A percentile compares a stretch with the other conserved stretches of the same genome.
phyloP scores from a whole-genome alignment of 2,113 vertebrate genomes.

The Chroicocephalus ridibundus region DNA sequence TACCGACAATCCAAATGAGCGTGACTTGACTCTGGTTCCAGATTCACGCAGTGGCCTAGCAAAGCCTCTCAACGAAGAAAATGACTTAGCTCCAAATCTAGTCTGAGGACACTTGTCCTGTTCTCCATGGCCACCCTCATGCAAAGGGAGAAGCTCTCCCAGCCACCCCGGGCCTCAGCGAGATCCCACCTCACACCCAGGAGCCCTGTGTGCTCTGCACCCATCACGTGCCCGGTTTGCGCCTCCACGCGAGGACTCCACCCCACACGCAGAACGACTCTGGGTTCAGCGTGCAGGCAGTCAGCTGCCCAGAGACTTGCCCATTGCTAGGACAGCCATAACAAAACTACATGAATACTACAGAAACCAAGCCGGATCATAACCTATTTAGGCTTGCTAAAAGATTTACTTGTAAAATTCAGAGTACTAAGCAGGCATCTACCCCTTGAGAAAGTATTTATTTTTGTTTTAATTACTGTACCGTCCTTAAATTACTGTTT shows the following conservation, averaged over 20 bases:
- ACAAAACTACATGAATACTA: not conserved
- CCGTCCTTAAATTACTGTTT: not conserved
- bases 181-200: not conserved
- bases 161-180: rapidly evolving
- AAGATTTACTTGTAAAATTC: not conserved
- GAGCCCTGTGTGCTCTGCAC: too few species aligned
- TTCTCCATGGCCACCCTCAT: not conserved
- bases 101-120: not conserved
- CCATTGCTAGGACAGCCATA: not conserved
- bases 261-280: rapidly evolving
- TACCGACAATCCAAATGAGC: not conserved
- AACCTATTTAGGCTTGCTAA: not conserved
- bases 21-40: not conserved
- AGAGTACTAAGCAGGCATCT: not conserved
- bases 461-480: not conserved
- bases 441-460: not conserved
- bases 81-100: rapidly evolving
- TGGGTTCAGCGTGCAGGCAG: rapidly evolving
- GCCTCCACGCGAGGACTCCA: rapidly evolving
- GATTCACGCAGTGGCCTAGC: not conserved
- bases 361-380: not conserved
- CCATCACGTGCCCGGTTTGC: rapidly evolving
- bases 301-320: not conserved
- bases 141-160: not conserved
- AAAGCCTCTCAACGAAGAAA: not conserved